phyloP scores from a whole-genome alignment of 1,140 invertebrate species.

The Metopolophium dirhodum region DNA sequence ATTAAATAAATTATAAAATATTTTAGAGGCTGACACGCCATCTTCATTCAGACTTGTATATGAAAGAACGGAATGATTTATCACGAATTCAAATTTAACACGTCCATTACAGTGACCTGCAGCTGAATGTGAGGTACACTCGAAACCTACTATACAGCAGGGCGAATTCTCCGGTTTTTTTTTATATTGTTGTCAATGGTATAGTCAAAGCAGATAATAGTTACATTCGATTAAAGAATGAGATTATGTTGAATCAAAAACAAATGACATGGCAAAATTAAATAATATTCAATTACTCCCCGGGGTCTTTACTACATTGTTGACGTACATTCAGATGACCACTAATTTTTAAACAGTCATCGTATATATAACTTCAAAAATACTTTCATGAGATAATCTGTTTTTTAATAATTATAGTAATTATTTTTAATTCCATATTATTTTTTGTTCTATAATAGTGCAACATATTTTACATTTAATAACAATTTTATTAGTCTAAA shows the following conservation, averaged over 20 bases:
- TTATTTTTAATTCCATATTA: not conserved
- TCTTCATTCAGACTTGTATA: not conserved
- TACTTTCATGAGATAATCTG: not conserved
- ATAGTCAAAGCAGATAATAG: not conserved
- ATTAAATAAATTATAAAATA: constrained; percentile 2
- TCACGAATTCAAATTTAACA: not conserved
- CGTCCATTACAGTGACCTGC: not conserved
- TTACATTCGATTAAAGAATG: not conserved
- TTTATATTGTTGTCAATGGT: constrained; percentile 5
- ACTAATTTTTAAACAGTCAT: constrained; percentile 21
- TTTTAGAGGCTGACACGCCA: not conserved
- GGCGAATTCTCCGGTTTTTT: not conserved
- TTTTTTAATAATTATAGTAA: constrained; percentile 28
- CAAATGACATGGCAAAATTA: constrained; percentile 39
- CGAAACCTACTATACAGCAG: not conserved
- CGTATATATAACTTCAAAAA: not conserved
- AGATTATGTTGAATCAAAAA: constrained; percentile 40
- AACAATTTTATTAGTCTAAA: not conserved
- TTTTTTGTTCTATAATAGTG: not conserved
- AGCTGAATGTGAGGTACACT: not conserved
- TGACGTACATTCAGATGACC: constrained; percentile 30
- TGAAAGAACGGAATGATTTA: not conserved
- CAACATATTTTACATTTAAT: not conserved
- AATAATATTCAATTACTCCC: constrained; percentile 41
- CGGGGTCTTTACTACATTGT: constrained; percentile 8